These are phyloP conservation scores for Lagopus leucura DNA, from an alignment of 2,113 vertebrate genomes.

Conservation along the genomic window DNA sequence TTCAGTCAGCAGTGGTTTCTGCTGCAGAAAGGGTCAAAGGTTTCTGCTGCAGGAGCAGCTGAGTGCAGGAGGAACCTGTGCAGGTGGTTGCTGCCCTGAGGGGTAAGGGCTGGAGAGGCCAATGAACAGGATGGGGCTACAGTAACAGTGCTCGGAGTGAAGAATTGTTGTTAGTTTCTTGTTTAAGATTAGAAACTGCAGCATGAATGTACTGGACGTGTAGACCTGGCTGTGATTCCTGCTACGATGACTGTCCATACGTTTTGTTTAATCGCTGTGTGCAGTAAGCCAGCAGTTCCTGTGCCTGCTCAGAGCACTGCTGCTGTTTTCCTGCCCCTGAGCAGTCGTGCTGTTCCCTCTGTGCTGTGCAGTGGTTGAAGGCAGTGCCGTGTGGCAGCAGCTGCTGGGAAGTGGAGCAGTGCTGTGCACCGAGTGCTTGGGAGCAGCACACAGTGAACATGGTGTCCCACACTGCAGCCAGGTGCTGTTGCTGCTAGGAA, in stretches of 20 bases:
- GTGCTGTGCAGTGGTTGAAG: too few species aligned
- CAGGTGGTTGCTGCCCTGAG: not conserved
- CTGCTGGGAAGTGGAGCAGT: too few species aligned
- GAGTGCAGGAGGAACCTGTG: not conserved
- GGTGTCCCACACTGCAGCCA: fast-evolving
- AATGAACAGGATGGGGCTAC: not conserved
- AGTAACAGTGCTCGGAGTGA: fast-evolving
- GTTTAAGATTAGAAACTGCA: not conserved
- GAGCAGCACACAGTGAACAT: not conserved
- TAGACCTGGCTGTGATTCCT: not conserved
- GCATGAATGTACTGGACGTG: not conserved
- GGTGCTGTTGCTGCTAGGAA: not conserved
- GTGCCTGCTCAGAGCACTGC: not conserved
- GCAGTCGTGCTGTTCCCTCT: too few species aligned
- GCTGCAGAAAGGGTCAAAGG: not conserved
- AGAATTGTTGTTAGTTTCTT: not conserved
- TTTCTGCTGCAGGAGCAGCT: not conserved
- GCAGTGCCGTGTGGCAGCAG: too few species aligned
- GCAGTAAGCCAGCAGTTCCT: not conserved
- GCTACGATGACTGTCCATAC: not conserved
- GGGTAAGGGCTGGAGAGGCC: not conserved
- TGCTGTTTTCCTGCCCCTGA: fast-evolving
- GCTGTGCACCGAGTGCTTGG: not conserved
- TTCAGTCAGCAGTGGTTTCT: not conserved
- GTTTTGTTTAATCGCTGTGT: not conserved